A percentile compares a stretch with the other conserved stretches of the same genome.
Conservation (phyloP, 2,113 vertebrate genomes). For the Geococcyx californianus region DNA sequence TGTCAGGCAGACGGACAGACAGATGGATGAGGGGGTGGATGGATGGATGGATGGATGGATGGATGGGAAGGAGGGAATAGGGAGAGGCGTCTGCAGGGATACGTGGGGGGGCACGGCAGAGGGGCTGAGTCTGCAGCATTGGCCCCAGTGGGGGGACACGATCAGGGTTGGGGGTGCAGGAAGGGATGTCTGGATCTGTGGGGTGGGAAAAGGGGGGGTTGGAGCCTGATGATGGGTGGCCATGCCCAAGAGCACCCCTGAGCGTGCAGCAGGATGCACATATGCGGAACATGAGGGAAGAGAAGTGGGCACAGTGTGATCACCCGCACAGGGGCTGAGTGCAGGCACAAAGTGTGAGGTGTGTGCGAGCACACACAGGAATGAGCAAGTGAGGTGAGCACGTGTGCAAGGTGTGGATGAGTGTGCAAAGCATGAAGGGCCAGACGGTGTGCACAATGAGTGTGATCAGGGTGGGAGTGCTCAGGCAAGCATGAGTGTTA, state of each 20-base stretch:
- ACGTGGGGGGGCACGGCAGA: rapidly evolving
- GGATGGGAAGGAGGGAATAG: background rate
- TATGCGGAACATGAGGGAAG: background rate
- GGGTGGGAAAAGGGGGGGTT: rapidly evolving
- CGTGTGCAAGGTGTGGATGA: background rate
- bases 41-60: background rate
- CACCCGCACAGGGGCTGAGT: rapidly evolving
- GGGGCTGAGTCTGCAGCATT: rapidly evolving
- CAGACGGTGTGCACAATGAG: rapidly evolving
- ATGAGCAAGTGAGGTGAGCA: no score
- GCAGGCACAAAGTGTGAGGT: rapidly evolving
- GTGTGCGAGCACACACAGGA: no score
- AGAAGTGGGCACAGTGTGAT: rapidly evolving
- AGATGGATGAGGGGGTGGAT: background rate
- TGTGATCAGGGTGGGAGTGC: background rate
- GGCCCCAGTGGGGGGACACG: no score
- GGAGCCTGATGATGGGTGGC: background rate
- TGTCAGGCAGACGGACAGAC: background rate
- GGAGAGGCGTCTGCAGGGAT: background rate
- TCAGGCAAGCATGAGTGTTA: background rate
- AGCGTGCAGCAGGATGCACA: rapidly evolving
- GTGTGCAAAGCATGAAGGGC: background rate
- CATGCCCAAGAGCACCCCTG: rapidly evolving
- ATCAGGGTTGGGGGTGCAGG: background rate
- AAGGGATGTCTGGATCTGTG: rapidly evolving